Percentiles rank a stretch among this genome's conserved stretches.
Conservation (phyloP, 1,140 invertebrate genomes). For the Agrypnia vestita region DNA sequence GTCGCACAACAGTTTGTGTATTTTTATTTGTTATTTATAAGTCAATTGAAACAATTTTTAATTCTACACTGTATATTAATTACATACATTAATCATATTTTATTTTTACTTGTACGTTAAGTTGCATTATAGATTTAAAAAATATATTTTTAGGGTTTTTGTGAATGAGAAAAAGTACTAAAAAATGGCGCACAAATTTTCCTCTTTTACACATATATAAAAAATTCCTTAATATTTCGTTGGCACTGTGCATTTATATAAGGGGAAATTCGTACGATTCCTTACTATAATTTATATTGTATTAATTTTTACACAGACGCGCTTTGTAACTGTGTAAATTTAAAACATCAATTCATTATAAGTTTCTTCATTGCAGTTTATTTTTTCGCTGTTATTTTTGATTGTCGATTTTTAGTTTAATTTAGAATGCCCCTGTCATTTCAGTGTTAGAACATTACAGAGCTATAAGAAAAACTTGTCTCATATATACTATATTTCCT, state of each 20-base stretch:
- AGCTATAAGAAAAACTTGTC: conserved; percentile 25
- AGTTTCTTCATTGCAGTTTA: background rate
- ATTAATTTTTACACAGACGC: background rate
- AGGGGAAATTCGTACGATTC: conserved; percentile 1
- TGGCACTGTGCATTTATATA: conserved; percentile 16
- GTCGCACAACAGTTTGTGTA: conserved; percentile 6
- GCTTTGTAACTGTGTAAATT: background rate
- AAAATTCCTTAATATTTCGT: background rate
- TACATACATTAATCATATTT: conserved; percentile 46
- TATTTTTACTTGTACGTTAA: conserved; percentile 51
- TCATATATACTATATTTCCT: conserved; percentile 11
- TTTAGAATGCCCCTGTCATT: background rate
- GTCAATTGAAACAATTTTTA: background rate
- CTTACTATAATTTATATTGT: conserved; percentile 21
- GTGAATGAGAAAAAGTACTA: conserved; percentile 2
- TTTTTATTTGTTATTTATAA: conserved; percentile 18
- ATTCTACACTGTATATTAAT: conserved; percentile 51
- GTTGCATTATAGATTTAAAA: conserved; percentile 53
- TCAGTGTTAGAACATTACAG: conserved; percentile 18
- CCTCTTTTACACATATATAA: background rate
- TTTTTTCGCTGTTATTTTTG: background rate
- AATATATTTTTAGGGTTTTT: conserved; percentile 29
- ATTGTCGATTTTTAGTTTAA: background rate
- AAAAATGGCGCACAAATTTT: conserved; percentile 32
- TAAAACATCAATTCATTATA: background rate